Base-by-base conservation (phyloP, 2,888 invertebrate genomes). In the Molanna angustata region DNA sequence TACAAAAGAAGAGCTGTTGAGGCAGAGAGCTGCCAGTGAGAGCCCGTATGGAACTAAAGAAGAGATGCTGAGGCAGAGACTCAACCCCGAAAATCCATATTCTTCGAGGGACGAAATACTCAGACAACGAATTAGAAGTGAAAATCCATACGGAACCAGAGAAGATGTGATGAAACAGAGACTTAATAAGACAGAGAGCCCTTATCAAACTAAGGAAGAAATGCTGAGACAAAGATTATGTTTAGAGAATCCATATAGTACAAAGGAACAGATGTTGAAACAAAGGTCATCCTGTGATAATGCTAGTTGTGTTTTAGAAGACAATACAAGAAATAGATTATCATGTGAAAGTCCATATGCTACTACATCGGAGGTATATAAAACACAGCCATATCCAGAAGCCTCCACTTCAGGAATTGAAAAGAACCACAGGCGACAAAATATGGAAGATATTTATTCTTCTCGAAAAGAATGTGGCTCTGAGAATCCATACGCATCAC, bases 11-110 rank as follows among this genome's bases (percentile, higher is more conserved):
- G 76, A 78, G 59, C 74, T 78, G 76, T 64, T 77, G 47, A 67
- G 76, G 44, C 76, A 76, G 50, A 69, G 77, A 61, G 41, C 40
- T 3, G 76, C 74, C 61, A 74, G 74, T 2, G 77, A 78, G 62
- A 77, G 74, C 9, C 77, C 76, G 3, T 78, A 77, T 57, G 74
- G 69, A 57, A 75, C 76, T 11, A 76, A 75, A 61, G 76, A 76
- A 56, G 77, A 77, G 45, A 69, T 76, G 69, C 57, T 74, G 2
- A 76, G 73, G 60, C 74, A 75, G 59, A 70, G 74, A 68, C 14
- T 32, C 16, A 21, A 18, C 14, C 66, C 70, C 20, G 76, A 77
- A 59, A 72, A 64, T 61, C 63, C 71, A 41, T 76, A 74, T 57
- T 69, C 70, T 22, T 65, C 74, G 9, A 67, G 72, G 58, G 70